Evolutionary conservation across 2,797 vertebrate genomes (phyloP).

Genomic region (Chelon auratus): DNA sequence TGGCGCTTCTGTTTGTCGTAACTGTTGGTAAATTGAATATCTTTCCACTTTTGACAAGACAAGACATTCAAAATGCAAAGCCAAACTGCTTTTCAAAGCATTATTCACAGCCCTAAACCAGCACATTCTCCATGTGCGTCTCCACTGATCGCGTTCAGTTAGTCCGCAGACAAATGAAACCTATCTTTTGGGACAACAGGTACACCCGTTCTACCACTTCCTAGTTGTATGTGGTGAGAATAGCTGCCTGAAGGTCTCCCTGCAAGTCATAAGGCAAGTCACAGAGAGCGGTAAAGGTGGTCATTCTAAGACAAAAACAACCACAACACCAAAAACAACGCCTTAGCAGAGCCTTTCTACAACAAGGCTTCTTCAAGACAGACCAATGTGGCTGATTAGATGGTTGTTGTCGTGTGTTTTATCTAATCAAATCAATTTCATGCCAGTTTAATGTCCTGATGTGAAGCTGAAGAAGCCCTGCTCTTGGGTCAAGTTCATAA

Average conservation of each 20-base stretch:
- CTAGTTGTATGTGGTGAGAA: constrained; percentile 28
- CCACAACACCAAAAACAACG: background rate
- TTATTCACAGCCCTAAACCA: constrained; percentile 11
- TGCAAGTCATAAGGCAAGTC: constrained; percentile 77
- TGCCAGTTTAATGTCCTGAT: constrained; percentile 8
- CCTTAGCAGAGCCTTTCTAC: background rate
- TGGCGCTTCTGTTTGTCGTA: background rate
- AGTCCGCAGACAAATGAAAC: background rate
- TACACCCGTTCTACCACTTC: constrained; percentile 29
- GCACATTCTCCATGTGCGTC: constrained; percentile 6
- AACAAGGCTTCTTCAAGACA: background rate
- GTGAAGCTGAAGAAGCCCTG: constrained; percentile 6
- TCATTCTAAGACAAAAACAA: background rate
- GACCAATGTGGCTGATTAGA: constrained; percentile 15
- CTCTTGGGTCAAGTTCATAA: constrained; percentile 24
- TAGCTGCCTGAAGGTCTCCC: constrained; percentile 74
- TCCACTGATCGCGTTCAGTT: constrained; percentile 24
- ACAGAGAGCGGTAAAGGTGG: constrained; percentile 47
- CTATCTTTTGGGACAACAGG: constrained; percentile 3
- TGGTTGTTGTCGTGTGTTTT: background rate
- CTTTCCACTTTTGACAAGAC: background rate
- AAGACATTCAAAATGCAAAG: background rate
- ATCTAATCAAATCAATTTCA: constrained; percentile 2
- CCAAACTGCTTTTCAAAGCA: background rate
- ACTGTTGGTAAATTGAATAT: background rate